Evolutionary conservation across 2,113 vertebrate genomes (phyloP).

Genomic region (Bos javanicus): DNA sequence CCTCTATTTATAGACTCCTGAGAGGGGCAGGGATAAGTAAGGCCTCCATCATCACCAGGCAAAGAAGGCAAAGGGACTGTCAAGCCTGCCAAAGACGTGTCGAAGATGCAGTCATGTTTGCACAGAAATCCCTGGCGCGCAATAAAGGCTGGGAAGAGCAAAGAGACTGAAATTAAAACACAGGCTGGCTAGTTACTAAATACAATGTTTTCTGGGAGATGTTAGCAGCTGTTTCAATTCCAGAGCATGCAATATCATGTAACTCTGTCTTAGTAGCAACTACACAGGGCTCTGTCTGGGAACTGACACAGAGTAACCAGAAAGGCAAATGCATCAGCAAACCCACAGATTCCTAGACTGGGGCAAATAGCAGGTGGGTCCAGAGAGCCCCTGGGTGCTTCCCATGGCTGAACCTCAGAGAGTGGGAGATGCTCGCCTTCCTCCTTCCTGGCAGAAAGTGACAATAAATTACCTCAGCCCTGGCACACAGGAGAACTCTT

Average conservation of each 20-base stretch:
- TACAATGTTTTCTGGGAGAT: background rate
- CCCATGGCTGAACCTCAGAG: background rate
- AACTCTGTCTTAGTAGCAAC: background rate
- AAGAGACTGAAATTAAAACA: constrained; percentile 36
- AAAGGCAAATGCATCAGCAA: background rate
- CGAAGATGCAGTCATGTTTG: constrained; percentile 35
- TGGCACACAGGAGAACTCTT: background rate
- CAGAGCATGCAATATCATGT: background rate
- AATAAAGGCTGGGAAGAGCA: constrained; percentile 38
- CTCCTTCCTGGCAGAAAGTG: background rate
- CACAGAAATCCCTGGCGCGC: constrained; percentile 27
- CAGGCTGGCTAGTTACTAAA: constrained; percentile 27
- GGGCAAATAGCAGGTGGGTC: background rate
- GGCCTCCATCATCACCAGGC: background rate
- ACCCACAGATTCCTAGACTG: background rate
- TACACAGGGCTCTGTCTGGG: background rate
- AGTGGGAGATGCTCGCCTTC: background rate
- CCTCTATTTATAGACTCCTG: constrained; percentile 51
- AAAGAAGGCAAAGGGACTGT: background rate
- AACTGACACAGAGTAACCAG: background rate
- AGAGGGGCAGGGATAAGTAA: background rate
- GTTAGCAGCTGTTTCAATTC: constrained; percentile 34
- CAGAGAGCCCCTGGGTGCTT: background rate
- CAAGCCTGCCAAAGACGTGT: background rate
- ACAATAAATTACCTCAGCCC: background rate